Evolutionary conservation across 2,113 vertebrate genomes (phyloP).

Genomic region (Scytalopus superciliaris): DNA sequence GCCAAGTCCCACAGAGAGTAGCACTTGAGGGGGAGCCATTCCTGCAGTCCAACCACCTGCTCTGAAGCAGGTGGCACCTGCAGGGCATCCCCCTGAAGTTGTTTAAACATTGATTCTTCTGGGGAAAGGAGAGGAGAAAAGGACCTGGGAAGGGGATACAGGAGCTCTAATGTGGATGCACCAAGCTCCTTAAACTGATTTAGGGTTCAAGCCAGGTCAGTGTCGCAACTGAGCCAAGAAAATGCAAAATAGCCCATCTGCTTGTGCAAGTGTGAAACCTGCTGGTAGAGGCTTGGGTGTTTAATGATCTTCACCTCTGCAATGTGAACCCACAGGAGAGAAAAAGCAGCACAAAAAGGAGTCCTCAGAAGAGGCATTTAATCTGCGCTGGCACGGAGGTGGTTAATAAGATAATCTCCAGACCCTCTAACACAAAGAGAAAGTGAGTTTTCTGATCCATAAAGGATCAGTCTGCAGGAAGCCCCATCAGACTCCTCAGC

Average conservation of each 20-base stretch:
- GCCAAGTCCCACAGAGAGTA: neutral
- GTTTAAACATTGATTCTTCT: neutral
- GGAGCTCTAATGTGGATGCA: neutral
- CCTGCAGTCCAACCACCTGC: neutral
- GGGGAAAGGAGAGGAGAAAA: neutral
- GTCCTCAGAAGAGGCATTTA: neutral
- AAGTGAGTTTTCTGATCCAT: constrained; percentile 85
- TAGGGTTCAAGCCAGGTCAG: neutral
- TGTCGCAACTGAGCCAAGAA: neutral
- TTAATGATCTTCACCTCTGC: neutral
- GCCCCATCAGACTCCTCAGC: constrained; percentile 80
- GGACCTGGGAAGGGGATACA: neutral
- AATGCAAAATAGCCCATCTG: neutral
- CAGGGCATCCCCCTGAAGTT: fast-evolving
- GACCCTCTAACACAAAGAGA: constrained; percentile 72
- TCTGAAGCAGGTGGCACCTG: neutral
- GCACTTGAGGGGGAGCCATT: fast-evolving
- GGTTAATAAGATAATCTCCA: constrained; percentile 76
- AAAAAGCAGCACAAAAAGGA: neutral
- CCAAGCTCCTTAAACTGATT: neutral
- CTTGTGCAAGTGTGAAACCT: neutral
- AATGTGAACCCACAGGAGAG: neutral
- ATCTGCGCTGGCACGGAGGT: constrained; percentile 42
- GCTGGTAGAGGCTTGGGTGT: neutral
- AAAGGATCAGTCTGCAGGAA: constrained; percentile 83